Conservation (phyloP, 2,888 invertebrate genomes). For the Torymus aiolomorphi region DNA sequence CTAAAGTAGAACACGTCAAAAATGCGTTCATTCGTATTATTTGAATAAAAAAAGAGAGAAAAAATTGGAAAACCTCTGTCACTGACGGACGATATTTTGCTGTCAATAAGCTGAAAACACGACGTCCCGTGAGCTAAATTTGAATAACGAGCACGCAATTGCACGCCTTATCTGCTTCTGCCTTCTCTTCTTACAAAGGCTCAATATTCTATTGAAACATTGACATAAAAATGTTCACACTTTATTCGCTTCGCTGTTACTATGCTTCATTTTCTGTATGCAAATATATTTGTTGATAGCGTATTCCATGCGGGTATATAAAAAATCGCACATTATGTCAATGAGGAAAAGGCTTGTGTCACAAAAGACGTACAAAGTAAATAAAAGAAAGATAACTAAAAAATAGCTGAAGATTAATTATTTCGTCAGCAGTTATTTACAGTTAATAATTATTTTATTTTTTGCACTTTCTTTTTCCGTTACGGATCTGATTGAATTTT, state of each 20-base stretch:
- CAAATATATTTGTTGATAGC: conserved; percentile 9
- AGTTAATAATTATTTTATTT: too few relatives aligned
- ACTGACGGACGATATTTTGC: conserved; percentile 28
- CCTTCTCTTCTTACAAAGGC: neutral
- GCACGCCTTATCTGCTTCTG: too few relatives aligned
- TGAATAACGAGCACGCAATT: conserved; percentile 24
- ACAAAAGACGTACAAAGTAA: neutral
- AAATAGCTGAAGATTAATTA: too few relatives aligned
- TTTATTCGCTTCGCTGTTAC: neutral
- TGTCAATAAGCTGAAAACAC: conserved; percentile 45
- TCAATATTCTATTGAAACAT: conserved; percentile 31
- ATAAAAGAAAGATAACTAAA: neutral
- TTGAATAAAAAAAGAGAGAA: neutral
- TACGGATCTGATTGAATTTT: too few relatives aligned
- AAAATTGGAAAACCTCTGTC: conserved; percentile 15
- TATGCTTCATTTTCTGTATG: neutral
- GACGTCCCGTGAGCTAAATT: conserved; percentile 13
- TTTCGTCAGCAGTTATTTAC: too few relatives aligned
- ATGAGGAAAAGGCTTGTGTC: neutral
- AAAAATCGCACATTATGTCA: neutral
- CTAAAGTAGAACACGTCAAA: conserved; percentile 31
- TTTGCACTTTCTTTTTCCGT: too few relatives aligned
- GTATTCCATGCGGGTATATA: neutral
- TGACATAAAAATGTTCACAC: conserved; percentile 33
- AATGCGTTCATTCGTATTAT: conserved; percentile 35